Conservation (phyloP, 2,113 vertebrate genomes). For the Riparia riparia region DNA sequence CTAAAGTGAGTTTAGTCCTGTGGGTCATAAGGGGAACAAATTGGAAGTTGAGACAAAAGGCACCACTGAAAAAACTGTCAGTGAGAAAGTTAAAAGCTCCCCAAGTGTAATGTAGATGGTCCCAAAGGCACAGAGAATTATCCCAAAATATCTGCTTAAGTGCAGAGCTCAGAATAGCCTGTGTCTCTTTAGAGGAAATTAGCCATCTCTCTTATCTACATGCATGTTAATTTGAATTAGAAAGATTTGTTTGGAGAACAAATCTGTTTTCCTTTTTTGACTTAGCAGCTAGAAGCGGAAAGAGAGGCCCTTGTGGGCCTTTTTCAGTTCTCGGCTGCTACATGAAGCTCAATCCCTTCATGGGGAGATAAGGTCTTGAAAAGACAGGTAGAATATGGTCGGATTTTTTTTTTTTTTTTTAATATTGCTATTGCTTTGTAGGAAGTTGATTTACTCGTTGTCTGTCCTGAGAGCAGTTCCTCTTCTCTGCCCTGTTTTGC, state of each 20-base stretch:
- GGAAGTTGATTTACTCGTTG: not conserved
- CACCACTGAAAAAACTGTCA: not conserved
- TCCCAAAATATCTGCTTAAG: not conserved
- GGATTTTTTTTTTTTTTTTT: rapidly evolving
- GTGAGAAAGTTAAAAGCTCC: not conserved
- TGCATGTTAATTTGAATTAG: not conserved
- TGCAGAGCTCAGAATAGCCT: not conserved
- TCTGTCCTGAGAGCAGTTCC: not conserved
- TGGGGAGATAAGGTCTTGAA: not conserved
- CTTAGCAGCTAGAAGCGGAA: not conserved
- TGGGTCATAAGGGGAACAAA: not conserved
- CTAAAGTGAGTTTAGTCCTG: not conserved
- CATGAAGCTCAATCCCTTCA: not conserved
- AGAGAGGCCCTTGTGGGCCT: not conserved
- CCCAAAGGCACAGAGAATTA: not conserved
- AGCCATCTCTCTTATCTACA: not conserved
- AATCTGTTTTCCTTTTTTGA: not conserved
- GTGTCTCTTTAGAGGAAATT: not conserved
- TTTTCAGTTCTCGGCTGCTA: not conserved
- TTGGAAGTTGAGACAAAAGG: not conserved
- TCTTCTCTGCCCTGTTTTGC: not conserved
- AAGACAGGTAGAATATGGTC: not conserved
- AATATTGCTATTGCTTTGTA: not conserved
- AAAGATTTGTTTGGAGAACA: not conserved
- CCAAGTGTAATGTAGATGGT: not conserved